Conservation (phyloP, 2,113 vertebrate species). For the Neotragus pygmaeus region DNA sequence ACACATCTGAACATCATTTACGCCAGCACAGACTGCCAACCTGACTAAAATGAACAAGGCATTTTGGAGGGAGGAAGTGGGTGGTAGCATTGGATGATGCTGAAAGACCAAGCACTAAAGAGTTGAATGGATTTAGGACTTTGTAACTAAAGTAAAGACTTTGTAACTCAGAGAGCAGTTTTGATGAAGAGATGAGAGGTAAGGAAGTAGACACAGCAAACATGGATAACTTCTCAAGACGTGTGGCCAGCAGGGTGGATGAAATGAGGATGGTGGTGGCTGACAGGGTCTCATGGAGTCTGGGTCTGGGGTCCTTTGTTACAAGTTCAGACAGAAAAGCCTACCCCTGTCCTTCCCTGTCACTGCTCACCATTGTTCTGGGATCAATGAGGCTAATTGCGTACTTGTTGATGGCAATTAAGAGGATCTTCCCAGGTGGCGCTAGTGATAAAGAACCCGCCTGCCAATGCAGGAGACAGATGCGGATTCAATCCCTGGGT, state of each 20-base stretch:
- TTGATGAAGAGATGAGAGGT: not conserved
- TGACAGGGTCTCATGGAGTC: not conserved
- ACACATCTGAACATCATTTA: not conserved
- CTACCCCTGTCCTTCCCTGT: not conserved
- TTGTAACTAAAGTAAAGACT: not conserved
- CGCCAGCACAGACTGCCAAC: not conserved
- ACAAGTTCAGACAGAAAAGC: not conserved
- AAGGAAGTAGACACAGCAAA: not conserved
- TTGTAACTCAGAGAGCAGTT: not conserved
- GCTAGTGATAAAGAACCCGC: not conserved
- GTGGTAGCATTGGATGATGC: not conserved
- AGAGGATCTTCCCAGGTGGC: conserved; percentile 82
- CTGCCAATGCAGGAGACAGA: not conserved
- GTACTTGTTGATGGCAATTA: conserved; percentile 98
- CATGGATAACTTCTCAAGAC: not conserved
- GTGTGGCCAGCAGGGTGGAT: not conserved
- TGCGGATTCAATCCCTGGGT: fast-evolving
- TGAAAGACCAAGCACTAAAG: not conserved
- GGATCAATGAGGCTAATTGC: conserved; percentile 97
- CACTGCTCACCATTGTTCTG: conserved; percentile 88
- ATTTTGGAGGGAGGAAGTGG: not conserved
- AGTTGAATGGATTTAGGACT: not conserved
- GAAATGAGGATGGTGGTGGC: not conserved
- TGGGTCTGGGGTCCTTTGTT: not conserved
- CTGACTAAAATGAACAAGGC: not conserved